phyloP scores from a whole-genome alignment of 1,140 invertebrate genomes.

The Drosophila asahinai region DNA sequence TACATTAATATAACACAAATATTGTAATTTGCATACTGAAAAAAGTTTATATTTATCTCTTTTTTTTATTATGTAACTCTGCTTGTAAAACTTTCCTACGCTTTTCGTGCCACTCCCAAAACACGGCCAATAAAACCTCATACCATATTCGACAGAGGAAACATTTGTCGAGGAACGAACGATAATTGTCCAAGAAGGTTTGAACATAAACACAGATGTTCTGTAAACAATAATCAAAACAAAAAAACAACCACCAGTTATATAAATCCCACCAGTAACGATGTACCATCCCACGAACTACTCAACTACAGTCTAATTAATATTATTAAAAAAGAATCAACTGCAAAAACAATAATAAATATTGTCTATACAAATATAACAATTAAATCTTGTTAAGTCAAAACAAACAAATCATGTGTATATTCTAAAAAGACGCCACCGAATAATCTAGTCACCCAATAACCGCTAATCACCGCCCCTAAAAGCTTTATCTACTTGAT shows the following conservation, averaged over 20 bases:
- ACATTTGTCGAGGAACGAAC: conserved; percentile 85
- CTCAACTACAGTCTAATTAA: conserved; percentile 74
- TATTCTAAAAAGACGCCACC: conserved; percentile 77
- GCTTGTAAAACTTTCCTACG: conserved; percentile 66
- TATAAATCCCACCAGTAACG: conserved; percentile 65
- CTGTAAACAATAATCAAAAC: conserved; percentile 66
- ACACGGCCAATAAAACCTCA: conserved; percentile 47
- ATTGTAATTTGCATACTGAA: conserved; percentile 51
- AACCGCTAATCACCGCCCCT: conserved; percentile 66
- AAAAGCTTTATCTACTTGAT: conserved; percentile 27
- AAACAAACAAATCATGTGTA: conserved; percentile 73
- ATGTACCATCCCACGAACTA: conserved; percentile 72
- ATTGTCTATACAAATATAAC: conserved; percentile 74
- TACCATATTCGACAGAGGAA: conserved; percentile 76
- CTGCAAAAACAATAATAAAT: conserved; percentile 71
- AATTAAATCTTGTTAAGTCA: conserved; percentile 69
- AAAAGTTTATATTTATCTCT: conserved; percentile 62
- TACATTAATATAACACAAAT: conserved; percentile 3
- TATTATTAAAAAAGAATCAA: conserved; percentile 47
- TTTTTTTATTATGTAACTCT: conserved; percentile 64
- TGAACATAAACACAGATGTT: conserved; percentile 83
- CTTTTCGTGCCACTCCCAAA: conserved; percentile 66
- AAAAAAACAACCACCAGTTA: conserved; percentile 37
- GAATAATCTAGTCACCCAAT: conserved; percentile 57
- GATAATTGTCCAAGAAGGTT: conserved; percentile 84